Base-by-base conservation (phyloP, 2,113 vertebrate species). In the Gymnorhina tibicen region DNA sequence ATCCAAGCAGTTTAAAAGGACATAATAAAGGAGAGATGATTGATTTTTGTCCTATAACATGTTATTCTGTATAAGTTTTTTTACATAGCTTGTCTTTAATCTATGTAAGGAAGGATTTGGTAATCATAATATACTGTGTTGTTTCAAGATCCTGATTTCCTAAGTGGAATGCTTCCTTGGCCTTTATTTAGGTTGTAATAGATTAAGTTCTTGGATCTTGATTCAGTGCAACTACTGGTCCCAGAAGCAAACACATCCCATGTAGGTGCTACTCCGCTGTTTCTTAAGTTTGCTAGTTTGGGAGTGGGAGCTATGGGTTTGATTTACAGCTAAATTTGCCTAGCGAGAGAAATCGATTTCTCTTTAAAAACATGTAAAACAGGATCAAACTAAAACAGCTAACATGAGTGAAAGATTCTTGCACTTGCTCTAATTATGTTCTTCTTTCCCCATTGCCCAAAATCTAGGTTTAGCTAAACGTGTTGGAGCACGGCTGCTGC, bases 401-500 rank as follows among this genome's bases (percentile, higher is more conserved):
- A 64, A 59, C 6, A 2, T 59, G 30, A 85, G 13, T 47, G 21
- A 52, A 70, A 83, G 46, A 33, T 52, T 83, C 47, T 78, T 88
- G 16, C 15, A 10, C 21, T 77, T 81, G 21, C n/a, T 76, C 3
- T 96, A 69, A 76, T 56, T 39, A 13, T 35, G 11, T 10, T 60
- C 8, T 68, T 90, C 39, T 95, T 72, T 80, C 37, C 37, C 17
- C 11, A 1, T 46, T 35, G n/a, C 49, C 72, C 59, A 33, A 91
- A 95, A 85, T 79, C 10, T 79, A 99, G 99, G 99, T 9, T 96
- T 99, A 97, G 99, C 99, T 20, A 99, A 99, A 92, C 99, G 99
- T 55, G 99, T 99, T 14, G 99, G 99, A 10, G 99, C 99, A 68
- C 99, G 99, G 41, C 98, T 99, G 49, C 98, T 99, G 13, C 98